These are phyloP conservation scores for Siphlonurus alternatus DNA, from an alignment of 2,888 invertebrate species.

Conservation along the genomic window DNA sequence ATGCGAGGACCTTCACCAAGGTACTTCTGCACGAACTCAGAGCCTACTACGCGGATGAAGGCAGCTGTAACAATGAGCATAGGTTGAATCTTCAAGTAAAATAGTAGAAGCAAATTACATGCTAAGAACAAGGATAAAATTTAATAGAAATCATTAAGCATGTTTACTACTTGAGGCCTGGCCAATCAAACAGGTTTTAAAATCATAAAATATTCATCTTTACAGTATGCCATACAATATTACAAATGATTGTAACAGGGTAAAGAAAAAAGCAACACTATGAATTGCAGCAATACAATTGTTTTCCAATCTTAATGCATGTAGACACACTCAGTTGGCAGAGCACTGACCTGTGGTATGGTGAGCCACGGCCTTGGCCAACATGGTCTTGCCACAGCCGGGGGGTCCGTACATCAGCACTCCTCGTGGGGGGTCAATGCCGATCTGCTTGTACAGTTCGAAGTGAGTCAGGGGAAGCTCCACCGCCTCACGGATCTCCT, in stretches of 20 bases:
- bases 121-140: neutral
- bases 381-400: constrained; percentile 98
- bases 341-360: constrained; percentile 97
- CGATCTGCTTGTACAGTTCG: constrained; percentile 94
- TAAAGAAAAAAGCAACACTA: too few species aligned
- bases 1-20: constrained; percentile 97
- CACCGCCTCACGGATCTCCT: constrained; percentile 97
- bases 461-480: constrained; percentile 96
- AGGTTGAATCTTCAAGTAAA: neutral
- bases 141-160: neutral
- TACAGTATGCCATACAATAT: too few species aligned
- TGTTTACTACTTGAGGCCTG: too few species aligned
- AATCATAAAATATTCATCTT: too few species aligned
- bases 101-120: neutral
- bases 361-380: constrained; percentile 97
- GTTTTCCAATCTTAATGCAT: too few species aligned
- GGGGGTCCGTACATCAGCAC: constrained; percentile 99
- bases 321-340: too few species aligned
- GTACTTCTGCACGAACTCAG: constrained; percentile 99
- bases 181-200: too few species aligned
- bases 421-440: constrained; percentile 96
- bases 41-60: constrained; percentile 96
- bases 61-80: constrained; percentile 47
- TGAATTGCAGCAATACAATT: too few species aligned
- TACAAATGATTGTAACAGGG: too few species aligned